Percentiles rank a stretch among this genome's conserved stretches.
Conservation (phyloP, 2,797 vertebrate genomes). For the Pempheris klunzingeri region DNA sequence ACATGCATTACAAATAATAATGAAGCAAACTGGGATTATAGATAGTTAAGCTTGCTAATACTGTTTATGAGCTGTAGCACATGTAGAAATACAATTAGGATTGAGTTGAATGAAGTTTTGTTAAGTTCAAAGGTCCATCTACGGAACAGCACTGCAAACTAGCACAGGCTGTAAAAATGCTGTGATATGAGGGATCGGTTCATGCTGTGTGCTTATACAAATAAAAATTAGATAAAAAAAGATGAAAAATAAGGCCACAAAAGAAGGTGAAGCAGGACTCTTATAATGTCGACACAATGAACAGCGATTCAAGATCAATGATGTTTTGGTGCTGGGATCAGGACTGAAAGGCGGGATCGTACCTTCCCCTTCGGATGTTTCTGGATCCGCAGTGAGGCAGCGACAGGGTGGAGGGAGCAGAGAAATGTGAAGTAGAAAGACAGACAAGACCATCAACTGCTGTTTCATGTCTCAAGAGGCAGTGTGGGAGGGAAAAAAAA, state of each 20-base stretch:
- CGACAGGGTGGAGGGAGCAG: conserved; percentile 14
- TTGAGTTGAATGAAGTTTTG: background rate
- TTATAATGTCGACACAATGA: conserved; percentile 37
- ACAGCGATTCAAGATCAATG: background rate
- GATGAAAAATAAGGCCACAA: background rate
- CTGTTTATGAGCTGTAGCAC: background rate
- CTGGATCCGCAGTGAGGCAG: conserved; percentile 77
- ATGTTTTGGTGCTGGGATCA: conserved; percentile 64
- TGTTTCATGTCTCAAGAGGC: background rate
- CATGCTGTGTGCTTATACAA: conserved; percentile 1
- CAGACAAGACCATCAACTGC: background rate
- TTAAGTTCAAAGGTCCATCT: background rate
- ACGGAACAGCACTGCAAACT: background rate
- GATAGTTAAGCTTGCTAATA: background rate
- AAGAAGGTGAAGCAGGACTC: background rate
- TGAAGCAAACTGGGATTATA: conserved; percentile 23
- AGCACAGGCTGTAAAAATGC: conserved; percentile 8
- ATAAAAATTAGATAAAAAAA: conserved; percentile 12
- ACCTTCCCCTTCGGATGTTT: conserved; percentile 99
- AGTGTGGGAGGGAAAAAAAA: background rate
- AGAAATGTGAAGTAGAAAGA: conserved; percentile 26
- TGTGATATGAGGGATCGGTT: conserved; percentile 5
- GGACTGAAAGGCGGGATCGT: conserved; percentile 88
- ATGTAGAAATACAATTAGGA: conserved; percentile 8
- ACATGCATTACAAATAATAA: conserved; percentile 47